Conservation (phyloP, 2,888 invertebrate species). For the Strigamia maritima region DNA sequence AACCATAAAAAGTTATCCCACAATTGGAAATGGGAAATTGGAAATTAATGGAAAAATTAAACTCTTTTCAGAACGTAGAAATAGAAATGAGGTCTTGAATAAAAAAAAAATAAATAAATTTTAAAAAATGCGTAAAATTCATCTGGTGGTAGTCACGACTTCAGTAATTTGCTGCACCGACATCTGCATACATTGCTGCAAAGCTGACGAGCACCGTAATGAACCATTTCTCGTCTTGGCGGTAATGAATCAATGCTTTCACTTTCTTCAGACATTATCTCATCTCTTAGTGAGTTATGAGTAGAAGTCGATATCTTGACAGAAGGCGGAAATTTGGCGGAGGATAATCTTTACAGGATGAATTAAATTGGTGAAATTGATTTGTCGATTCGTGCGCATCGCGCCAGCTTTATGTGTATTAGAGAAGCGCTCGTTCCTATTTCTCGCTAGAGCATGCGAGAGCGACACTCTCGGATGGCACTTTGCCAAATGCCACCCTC, state of each 20-base stretch:
- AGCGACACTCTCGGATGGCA: constrained; percentile 25
- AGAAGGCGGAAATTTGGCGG: neutral
- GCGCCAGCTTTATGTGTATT: constrained; percentile 6
- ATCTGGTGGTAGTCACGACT: too few species aligned
- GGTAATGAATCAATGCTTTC: neutral
- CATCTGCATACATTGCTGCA: neutral
- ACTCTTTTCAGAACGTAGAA: too few species aligned
- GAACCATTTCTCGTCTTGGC: neutral
- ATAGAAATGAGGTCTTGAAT: too few species aligned
- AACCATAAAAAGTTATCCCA: too few species aligned
- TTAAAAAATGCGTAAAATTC: too few species aligned
- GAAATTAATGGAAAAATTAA: too few species aligned
- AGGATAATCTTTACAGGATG: constrained; percentile 32
- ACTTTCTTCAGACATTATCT: neutral
- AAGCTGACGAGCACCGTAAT: neutral
- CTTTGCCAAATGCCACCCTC: constrained; percentile 17
- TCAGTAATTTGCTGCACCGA: too few species aligned
- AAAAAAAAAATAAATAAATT: too few species aligned
- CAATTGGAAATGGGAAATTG: too few species aligned
- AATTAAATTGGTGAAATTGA: constrained; percentile 27
- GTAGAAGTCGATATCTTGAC: neutral
- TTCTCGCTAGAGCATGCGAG: constrained; percentile 13
- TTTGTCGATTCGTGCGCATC: neutral
- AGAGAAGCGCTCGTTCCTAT: constrained; percentile 13
- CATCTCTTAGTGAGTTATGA: neutral